Evolutionary conservation across 1,140 invertebrate genomes (phyloP).

Genomic region (Trissolcus basalis): DNA sequence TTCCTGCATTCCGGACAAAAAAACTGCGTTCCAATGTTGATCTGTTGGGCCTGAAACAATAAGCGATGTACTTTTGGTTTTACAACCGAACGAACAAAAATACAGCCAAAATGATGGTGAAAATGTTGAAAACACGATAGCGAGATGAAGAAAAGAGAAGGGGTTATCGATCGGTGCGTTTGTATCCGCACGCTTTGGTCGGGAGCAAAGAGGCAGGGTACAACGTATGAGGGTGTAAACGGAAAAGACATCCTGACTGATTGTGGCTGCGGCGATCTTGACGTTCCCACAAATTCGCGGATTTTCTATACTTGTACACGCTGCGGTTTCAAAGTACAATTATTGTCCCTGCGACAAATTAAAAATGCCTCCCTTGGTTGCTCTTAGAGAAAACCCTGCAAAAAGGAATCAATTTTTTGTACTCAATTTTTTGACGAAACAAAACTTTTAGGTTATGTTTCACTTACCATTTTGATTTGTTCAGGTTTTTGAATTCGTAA

Average conservation of each 20-base stretch:
- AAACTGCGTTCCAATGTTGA: background rate
- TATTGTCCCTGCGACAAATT: conserved; percentile 18
- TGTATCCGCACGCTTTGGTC: conserved; percentile 34
- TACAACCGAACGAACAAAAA: no score
- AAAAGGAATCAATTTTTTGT: no score
- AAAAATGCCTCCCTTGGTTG: background rate
- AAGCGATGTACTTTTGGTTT: no score
- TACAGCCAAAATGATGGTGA: background rate
- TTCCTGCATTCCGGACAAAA: background rate
- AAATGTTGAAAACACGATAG: conserved; percentile 12
- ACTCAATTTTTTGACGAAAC: no score
- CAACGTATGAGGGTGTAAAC: conserved; percentile 74
- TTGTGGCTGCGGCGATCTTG: conserved; percentile 74
- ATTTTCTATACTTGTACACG: conserved; percentile 58
- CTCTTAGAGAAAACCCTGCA: background rate
- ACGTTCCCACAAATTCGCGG: conserved; percentile 67
- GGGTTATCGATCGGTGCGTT: conserved; percentile 48
- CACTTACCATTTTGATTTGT: no score
- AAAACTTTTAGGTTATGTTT: no score
- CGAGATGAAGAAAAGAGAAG: conserved; percentile 9
- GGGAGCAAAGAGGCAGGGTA: conserved; percentile 14
- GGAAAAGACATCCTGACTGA: conserved; percentile 75
- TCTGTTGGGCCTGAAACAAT: background rate
- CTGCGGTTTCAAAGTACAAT: conserved; percentile 40
- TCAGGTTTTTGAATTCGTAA: no score